Conservation (phyloP, 2,113 vertebrate genomes). For the Nothoprocta pentlandii region DNA sequence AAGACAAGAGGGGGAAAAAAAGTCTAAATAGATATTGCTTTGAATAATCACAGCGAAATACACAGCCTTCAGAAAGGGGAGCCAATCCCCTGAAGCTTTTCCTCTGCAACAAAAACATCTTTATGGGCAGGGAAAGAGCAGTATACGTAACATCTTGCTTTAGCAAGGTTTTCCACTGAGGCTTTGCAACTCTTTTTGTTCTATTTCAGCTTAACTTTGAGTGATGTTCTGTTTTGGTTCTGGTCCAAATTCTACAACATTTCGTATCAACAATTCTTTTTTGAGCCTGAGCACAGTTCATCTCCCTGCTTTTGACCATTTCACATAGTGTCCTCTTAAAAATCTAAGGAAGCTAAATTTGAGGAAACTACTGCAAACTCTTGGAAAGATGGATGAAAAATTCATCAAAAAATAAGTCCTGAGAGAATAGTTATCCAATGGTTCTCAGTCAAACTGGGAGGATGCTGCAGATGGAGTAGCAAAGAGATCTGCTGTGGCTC, state of each 20-base stretch:
- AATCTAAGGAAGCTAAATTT: background rate
- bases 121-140: constrained; percentile 33
- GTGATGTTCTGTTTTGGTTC: background rate
- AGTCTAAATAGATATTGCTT: background rate
- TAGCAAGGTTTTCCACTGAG: constrained; percentile 6
- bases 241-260: background rate
- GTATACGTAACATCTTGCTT: constrained; percentile 8
- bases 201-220: constrained; percentile 33
- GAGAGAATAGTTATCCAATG: background rate
- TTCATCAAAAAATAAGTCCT: background rate
- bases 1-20: background rate
- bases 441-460: constrained; percentile 27
- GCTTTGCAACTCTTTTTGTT: constrained; percentile 10
- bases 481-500: background rate
- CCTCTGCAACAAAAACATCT: background rate
- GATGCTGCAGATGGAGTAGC: constrained; percentile 46
- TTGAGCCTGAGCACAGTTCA: background rate
- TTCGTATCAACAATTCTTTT: background rate
- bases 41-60: constrained; percentile 1
- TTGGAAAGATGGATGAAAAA: constrained; percentile 15
- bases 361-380: background rate
- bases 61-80: background rate
- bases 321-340: background rate
- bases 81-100: background rate
- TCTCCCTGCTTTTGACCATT: background rate